A percentile compares a stretch with the other conserved stretches of the same genome.
Conservation (phyloP, 2,888 invertebrate genomes). For the Amorpha juglandis region DNA sequence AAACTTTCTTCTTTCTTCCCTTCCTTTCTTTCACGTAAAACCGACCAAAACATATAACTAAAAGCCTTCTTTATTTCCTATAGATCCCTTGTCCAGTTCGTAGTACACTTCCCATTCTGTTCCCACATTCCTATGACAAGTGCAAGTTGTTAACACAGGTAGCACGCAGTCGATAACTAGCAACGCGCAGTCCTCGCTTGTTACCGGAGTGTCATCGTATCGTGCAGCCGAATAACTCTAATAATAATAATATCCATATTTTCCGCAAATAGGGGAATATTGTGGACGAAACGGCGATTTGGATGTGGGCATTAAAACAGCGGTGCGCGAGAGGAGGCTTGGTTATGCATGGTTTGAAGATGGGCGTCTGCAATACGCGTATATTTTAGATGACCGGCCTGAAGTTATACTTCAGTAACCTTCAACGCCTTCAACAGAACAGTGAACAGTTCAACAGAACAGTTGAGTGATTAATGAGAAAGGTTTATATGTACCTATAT, state of each 20-base stretch:
- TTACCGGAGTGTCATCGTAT: slow-evolving; percentile 45
- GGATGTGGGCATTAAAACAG: slow-evolving; percentile 56
- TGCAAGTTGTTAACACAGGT: slow-evolving; percentile 31
- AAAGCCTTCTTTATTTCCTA: background rate
- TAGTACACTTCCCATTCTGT: background rate
- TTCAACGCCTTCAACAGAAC: no score
- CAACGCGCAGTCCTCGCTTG: slow-evolving; percentile 30
- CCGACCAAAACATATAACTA: background rate
- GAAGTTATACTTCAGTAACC: no score
- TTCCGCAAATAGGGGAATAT: slow-evolving; percentile 77
- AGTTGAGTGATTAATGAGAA: no score
- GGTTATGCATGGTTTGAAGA: no score
- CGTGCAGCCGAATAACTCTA: slow-evolving; percentile 70
- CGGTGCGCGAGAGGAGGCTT: background rate
- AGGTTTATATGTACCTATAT: no score
- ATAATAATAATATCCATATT: slow-evolving; percentile 82
- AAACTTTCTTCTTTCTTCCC: no score
- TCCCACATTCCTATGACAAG: slow-evolving; percentile 18
- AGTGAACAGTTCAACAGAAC: no score
- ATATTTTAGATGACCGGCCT: no score
- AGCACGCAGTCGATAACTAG: slow-evolving; percentile 49
- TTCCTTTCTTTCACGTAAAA: no score
- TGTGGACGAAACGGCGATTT: slow-evolving; percentile 65
- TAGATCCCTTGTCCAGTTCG: background rate
- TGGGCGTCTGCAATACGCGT: no score